These are phyloP conservation scores for Varanus komodoensis DNA, from an alignment of 2,113 vertebrate genomes.

Conservation along the genomic window DNA sequence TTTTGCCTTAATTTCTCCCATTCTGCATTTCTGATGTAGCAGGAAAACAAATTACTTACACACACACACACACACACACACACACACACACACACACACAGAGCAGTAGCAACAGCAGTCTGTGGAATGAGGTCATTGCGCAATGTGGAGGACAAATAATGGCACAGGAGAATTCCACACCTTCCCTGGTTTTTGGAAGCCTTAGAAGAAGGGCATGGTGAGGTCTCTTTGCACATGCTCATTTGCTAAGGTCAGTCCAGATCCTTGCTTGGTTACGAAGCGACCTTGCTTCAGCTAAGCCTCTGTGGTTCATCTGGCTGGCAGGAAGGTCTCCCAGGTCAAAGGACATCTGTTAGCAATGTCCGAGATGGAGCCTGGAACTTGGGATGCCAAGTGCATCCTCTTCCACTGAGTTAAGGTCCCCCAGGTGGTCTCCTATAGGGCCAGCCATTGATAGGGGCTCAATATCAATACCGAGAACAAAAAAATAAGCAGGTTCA, in stretches of 20 bases:
- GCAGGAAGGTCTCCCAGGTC: too few species aligned
- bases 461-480: too few species aligned
- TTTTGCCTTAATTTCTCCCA: background rate
- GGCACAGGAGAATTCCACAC: constrained; percentile 20
- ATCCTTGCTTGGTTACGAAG: constrained; percentile 51
- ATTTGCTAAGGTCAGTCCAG: constrained; percentile 55
- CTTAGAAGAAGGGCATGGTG: constrained; percentile 22
- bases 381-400: too few species aligned
- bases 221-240: constrained; percentile 32
- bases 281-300: background rate
- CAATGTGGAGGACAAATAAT: background rate
- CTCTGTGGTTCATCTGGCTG: background rate
- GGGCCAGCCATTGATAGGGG: too few species aligned
- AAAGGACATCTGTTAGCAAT: too few species aligned
- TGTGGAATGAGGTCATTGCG: background rate
- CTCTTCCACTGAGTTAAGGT: too few species aligned
- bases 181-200: background rate
- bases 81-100: too few species aligned
- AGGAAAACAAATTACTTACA: constrained; percentile 14
- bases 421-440: background rate
- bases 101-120: fast-evolving
- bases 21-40: constrained; percentile 22
- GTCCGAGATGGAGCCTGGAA: too few species aligned
- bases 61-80: too few species aligned
- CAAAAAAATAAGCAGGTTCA: too few species aligned